These are phyloP conservation scores for Merops nubicus DNA, from an alignment of 2,113 vertebrate species.

Conservation along the genomic window DNA sequence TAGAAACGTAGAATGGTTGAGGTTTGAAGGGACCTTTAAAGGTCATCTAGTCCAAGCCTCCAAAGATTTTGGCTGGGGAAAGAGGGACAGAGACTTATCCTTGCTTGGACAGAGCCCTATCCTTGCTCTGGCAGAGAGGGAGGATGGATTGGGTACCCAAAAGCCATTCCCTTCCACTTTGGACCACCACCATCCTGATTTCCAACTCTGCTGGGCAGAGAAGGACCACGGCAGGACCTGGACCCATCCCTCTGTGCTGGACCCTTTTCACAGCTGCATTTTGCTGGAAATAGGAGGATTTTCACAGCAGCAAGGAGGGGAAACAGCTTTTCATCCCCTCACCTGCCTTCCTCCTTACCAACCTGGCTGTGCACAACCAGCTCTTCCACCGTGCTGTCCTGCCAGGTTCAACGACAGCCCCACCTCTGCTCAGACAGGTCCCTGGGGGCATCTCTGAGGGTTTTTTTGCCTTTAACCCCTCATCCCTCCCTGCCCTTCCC, in stretches of 20 bases:
- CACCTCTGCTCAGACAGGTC: slow-evolving; percentile 39
- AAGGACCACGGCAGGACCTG: not conserved
- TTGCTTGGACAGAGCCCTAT: accelerated
- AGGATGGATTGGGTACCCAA: accelerated
- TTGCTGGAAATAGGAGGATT: not conserved
- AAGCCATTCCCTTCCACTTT: not conserved
- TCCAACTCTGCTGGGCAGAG: accelerated
- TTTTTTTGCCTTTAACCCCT: slow-evolving; percentile 19
- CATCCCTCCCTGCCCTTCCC: slow-evolving; percentile 7
- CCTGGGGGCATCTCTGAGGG: not conserved
- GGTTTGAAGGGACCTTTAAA: not conserved
- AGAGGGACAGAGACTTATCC: not conserved
- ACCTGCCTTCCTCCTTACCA: not conserved
- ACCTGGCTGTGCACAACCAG: not conserved
- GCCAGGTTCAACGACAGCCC: not conserved
- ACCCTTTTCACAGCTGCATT: too few species aligned
- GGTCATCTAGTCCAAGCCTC: not conserved
- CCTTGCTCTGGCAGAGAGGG: accelerated
- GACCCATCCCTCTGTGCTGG: too few species aligned
- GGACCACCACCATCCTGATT: not conserved
- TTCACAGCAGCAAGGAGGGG: accelerated
- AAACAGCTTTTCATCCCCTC: not conserved
- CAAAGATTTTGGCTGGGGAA: not conserved
- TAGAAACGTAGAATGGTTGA: not conserved
- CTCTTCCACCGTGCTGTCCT: not conserved